Evolutionary conservation across 2,113 vertebrate genomes (phyloP).

Genomic region (Nesospiza acunhae): DNA sequence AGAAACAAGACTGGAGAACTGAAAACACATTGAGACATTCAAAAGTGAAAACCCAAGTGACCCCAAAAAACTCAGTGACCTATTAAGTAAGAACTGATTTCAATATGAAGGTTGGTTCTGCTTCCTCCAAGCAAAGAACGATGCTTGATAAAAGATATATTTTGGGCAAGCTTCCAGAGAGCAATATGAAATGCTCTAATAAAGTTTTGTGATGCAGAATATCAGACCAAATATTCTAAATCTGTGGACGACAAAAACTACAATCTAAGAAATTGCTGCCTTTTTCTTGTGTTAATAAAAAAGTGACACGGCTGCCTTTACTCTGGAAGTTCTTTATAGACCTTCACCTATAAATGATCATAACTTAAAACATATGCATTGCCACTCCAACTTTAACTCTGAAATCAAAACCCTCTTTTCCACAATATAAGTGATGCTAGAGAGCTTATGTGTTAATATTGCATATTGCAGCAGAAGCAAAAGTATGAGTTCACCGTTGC

Average conservation of each 20-base stretch:
- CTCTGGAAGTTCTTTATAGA: not conserved
- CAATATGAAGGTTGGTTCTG: not conserved
- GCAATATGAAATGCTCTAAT: not conserved
- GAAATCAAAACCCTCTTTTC: not conserved
- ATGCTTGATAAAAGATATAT: not conserved
- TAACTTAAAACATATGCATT: not conserved
- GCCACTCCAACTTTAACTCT: not conserved
- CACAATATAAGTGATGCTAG: rapidly evolving
- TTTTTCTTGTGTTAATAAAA: not conserved
- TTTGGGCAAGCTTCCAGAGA: not conserved
- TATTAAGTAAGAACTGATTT: not conserved
- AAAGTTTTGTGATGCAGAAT: not conserved
- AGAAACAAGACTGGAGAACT: not conserved
- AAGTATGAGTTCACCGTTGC: not conserved
- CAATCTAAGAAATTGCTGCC: not conserved
- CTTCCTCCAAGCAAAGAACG: not conserved
- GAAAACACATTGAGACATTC: not conserved
- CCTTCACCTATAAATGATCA: not conserved
- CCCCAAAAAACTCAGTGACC: not conserved
- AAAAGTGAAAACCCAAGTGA: not conserved
- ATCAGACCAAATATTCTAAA: not conserved
- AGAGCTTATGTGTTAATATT: not conserved
- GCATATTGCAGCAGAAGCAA: not conserved
- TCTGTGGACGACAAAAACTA: not conserved
- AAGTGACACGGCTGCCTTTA: not conserved